These are phyloP conservation scores for Cirrhinus mrigala DNA, from an alignment of 2,797 vertebrate genomes.

Conservation along the genomic window DNA sequence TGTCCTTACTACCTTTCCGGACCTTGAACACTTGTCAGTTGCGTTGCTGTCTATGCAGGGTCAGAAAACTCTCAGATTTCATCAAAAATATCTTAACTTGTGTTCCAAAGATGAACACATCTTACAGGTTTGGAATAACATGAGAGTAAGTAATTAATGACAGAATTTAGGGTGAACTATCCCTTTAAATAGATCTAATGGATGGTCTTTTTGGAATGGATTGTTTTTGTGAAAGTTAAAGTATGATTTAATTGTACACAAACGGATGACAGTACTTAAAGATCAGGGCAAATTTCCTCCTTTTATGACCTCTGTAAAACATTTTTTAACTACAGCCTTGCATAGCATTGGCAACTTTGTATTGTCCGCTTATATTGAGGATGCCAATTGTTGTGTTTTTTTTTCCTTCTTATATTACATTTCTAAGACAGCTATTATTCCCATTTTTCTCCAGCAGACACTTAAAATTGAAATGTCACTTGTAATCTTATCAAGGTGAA, in stretches of 20 bases:
- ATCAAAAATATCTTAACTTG: too few species aligned
- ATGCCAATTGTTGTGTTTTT: neutral
- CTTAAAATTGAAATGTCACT: constrained; percentile 45
- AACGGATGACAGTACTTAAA: neutral
- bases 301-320: neutral
- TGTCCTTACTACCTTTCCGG: too few species aligned
- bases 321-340: neutral
- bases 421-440: neutral
- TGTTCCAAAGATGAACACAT: too few species aligned
- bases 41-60: too few species aligned
- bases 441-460: constrained; percentile 30
- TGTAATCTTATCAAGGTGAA: constrained; percentile 43
- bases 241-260: constrained; percentile 6
- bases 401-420: neutral
- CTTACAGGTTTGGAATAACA: too few species aligned
- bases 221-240: neutral
- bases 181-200: neutral
- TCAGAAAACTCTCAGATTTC: too few species aligned
- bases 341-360: neutral
- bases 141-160: too few species aligned
- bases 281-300: neutral
- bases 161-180: too few species aligned
- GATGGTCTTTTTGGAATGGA: neutral
- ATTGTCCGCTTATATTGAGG: neutral
- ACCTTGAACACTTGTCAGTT: too few species aligned